A percentile compares a stretch with the other conserved stretches of the same genome.
Evolutionary conservation across 2,888 invertebrate genomes (phyloP).

Genomic region (Himalopsyche japonica): DNA sequence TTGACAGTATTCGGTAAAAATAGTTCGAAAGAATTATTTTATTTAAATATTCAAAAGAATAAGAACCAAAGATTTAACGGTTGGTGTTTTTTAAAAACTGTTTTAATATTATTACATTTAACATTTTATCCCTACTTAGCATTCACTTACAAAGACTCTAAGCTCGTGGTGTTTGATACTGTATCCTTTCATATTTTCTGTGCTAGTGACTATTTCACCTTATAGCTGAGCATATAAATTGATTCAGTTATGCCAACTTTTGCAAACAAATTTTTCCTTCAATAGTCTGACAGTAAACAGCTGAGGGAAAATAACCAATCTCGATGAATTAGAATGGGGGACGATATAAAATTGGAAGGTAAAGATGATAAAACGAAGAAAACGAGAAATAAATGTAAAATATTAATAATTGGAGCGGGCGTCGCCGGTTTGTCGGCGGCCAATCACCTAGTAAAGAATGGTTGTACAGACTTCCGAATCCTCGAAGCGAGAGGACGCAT

Average conservation of each 20-base stretch:
- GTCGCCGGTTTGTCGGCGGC: constrained; percentile 86
- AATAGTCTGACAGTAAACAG: constrained; percentile 31
- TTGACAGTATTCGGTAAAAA: background rate
- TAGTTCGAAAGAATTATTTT: too few relatives aligned
- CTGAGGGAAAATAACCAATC: constrained; percentile 33
- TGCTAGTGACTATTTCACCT: background rate
- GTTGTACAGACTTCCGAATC: constrained; percentile 76
- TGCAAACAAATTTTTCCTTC: background rate
- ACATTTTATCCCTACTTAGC: too few relatives aligned
- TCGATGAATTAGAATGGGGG: constrained; percentile 54
- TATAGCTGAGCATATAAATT: background rate
- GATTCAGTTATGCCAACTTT: background rate
- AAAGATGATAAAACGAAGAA: constrained; percentile 8
- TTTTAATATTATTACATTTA: too few relatives aligned
- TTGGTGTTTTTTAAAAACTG: too few relatives aligned
- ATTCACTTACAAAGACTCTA: too few relatives aligned
- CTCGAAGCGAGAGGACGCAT: constrained; percentile 80
- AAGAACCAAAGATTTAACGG: too few relatives aligned
- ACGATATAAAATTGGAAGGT: constrained; percentile 52
- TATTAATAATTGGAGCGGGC: constrained; percentile 83
- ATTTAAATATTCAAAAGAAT: too few relatives aligned
- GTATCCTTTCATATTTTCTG: background rate
- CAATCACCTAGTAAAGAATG: constrained; percentile 78
- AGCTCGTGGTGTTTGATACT: too few relatives aligned
- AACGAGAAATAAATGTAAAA: constrained; percentile 63